Base-by-base conservation (phyloP, 1,140 invertebrate genomes). In the Tetraneura akinire region DNA sequence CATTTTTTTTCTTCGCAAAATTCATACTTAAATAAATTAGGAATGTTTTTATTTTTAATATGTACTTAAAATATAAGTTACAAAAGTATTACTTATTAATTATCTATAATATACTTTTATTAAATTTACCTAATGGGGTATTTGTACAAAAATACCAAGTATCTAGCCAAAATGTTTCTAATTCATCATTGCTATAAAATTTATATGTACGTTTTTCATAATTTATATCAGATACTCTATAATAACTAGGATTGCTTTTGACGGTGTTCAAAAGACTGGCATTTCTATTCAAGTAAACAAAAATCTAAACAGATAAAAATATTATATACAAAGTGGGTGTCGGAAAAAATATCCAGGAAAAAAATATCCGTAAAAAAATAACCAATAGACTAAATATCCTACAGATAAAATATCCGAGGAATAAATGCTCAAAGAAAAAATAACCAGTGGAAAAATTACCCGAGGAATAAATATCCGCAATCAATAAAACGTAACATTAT, bases 71-170 rank as follows among this genome's bases (percentile, higher is more conserved):
- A 37, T 37, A 37, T 37, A 37, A 37, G 8, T 37, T 8, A n/a
- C n/a, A n/a, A 37, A 37, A 45, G 9, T 26, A 37, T n/a, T 55
- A 4, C 11, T 32, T 23, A 57, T 32, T 23, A 57, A 57, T 26
- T 55, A 55, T 9, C 11, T 13, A 26, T 57, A 26, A 57, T 60
- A 16, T 42, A 66, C 1, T 14, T 3, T 78, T 45, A 26, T 3
- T 71, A 1, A 29, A 70, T 21, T 70, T 57, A 60, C 74, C 74
- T 29, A 78, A 45, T 26, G 74, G 74, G 16, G 74, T 78, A 29
- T 78, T 78, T 57, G 74, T 78, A 62, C 74, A 78, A 78, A 78
- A 78, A 45, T 78, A 78, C 74, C 74, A 78, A 45, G 74, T 78
- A 47, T 78, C 74, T 21, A 78, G 26, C 74, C 74, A 78, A 78